Evolutionary conservation across 2,888 invertebrate species (phyloP).

Genomic region (Polydesmus complanatus): DNA sequence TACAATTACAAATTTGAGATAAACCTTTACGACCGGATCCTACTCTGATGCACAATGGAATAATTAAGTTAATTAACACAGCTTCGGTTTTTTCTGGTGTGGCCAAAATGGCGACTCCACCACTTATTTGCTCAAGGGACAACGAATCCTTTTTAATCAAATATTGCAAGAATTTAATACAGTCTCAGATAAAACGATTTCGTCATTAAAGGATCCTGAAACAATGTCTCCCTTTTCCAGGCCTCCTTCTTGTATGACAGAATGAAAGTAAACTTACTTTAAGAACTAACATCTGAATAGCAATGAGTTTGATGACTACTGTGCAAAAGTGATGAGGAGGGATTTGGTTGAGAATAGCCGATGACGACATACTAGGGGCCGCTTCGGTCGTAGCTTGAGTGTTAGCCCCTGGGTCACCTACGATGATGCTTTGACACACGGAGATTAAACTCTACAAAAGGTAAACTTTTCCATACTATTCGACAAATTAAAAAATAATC

Average conservation of each 20-base stretch:
- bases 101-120: constrained; percentile 74
- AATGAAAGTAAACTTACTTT: constrained; percentile 46
- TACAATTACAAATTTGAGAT: background rate
- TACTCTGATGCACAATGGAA: constrained; percentile 88
- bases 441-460: constrained; percentile 46
- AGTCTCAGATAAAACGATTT: no score
- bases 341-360: constrained; percentile 74
- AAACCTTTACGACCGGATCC: constrained; percentile 87
- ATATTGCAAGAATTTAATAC: no score
- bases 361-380: constrained; percentile 49
- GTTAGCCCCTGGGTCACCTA: constrained; percentile 52
- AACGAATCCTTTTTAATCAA: constrained; percentile 60
- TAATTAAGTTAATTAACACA: constrained; percentile 85
- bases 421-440: constrained; percentile 39
- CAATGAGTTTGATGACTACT: constrained; percentile 85
- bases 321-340: constrained; percentile 92
- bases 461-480: background rate
- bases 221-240: no score
- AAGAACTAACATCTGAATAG: constrained; percentile 84
- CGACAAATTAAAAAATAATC: background rate
- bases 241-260: background rate
- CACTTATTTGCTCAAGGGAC: constrained; percentile 87
- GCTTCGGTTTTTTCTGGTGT: constrained; percentile 87
- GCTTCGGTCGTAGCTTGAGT: constrained; percentile 41
- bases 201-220: no score